Evolutionary conservation across 2,888 invertebrate species (phyloP), one percentile per base, ranked within the genome.

Genomic region (Apotomis capreana): DNA sequence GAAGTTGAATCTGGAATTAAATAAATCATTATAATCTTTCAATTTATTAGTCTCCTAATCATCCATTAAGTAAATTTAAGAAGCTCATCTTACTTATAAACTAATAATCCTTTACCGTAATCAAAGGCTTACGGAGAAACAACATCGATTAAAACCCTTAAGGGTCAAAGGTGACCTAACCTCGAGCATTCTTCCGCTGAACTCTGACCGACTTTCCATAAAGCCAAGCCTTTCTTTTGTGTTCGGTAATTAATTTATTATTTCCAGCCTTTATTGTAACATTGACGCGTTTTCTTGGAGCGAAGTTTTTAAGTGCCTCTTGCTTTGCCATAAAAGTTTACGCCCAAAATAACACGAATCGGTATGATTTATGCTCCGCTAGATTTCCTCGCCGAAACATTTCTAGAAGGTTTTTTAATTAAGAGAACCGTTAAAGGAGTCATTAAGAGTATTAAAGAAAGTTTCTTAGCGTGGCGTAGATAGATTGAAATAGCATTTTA

Each of bases 231-330:
- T 80, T 83, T 83, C 83, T 84, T 83, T 88, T 88, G 85, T 87
- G 81, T 86, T 87, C 83, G 84, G 85, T 88, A 86, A 89, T 88
- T 87, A 89, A 88, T 89, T 73, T 88, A 86, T 84, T 84, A 84
- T 83, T 83, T 83, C 74, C 79, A 77, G 82, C 83, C 26, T 81
- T 84, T 82, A 84, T 88, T 87, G 87, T 88, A 85, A 80, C 78
- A 78, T 79, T 78, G 81, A 80, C 81, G 82, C 80, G 81, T 84
- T 83, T 82, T 81, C 81, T 81, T 81, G 80, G 79, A 77, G 77
- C 76, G 74, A 79, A 84, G 81, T 83, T 85, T 78, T 76, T 76
- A 81, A 85, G 83, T 82, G 83, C 82, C 81, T 78, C 78, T 78
- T 78, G 80, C 80, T 83, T 84, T 79, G 73, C 70, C 70, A 75